Evolutionary conservation across 2,797 vertebrate species (phyloP).

Genomic region (Typhlichthys eigenmanni): DNA sequence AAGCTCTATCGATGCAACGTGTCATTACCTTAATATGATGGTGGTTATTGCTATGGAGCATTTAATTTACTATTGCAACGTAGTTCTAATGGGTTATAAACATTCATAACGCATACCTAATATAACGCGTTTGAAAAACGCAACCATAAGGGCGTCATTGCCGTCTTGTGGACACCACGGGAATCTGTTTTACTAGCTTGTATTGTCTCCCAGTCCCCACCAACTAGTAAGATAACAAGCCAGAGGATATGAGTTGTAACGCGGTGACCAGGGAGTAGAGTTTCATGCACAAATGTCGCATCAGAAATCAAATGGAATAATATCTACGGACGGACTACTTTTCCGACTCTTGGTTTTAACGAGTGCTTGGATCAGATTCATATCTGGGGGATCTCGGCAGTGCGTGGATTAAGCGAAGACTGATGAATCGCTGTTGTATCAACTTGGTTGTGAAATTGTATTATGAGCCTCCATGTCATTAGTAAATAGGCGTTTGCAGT

Average conservation of each 20-base stretch:
- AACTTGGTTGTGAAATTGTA: slow-evolving; percentile 31
- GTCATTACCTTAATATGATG: neutral
- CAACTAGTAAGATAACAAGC: slow-evolving; percentile 39
- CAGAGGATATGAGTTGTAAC: slow-evolving; percentile 34
- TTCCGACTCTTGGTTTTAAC: slow-evolving; percentile 22
- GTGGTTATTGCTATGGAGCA: neutral
- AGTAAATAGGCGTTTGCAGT: neutral
- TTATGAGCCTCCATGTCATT: slow-evolving; percentile 9
- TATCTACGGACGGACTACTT: neutral
- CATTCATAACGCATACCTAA: neutral
- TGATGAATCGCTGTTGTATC: slow-evolving; percentile 29
- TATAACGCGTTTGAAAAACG: neutral
- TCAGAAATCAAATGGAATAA: neutral
- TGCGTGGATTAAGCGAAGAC: slow-evolving; percentile 60
- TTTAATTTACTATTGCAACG: neutral
- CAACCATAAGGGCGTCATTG: slow-evolving; percentile 21
- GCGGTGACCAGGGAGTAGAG: slow-evolving; percentile 5
- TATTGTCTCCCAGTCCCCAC: slow-evolving; percentile 51
- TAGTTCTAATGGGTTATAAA: neutral
- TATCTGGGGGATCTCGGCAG: slow-evolving; percentile 6
- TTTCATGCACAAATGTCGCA: neutral
- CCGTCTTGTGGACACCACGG: slow-evolving; percentile 35
- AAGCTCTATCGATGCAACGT: slow-evolving; percentile 43
- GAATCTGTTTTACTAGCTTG: slow-evolving; percentile 27
- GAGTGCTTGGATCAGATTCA: slow-evolving; percentile 13